Percentiles rank a stretch among this genome's conserved stretches.
Conservation (phyloP, 2,888 invertebrate genomes). For the Lithophane leautieri region DNA sequence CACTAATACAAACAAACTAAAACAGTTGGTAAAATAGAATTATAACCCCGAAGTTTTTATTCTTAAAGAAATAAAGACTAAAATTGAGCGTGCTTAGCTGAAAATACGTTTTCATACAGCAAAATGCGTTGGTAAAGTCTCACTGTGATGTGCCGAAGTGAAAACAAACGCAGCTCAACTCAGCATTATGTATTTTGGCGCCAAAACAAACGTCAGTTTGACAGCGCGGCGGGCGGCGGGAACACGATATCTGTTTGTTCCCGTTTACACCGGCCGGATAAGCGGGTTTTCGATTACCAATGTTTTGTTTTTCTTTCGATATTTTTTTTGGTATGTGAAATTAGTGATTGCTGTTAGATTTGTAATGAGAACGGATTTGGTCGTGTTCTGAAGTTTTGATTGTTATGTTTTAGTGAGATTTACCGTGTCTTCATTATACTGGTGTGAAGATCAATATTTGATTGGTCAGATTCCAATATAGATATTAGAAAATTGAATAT, state of each 20-base stretch:
- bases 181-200: conserved; percentile 90
- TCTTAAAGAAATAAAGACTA: conserved; percentile 69
- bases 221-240: conserved; percentile 90
- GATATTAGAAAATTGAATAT: conserved; percentile 9
- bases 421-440: conserved; percentile 38
- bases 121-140: conserved; percentile 67
- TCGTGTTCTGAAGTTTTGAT: conserved; percentile 42
- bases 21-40: conserved; percentile 52
- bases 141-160: conserved; percentile 87
- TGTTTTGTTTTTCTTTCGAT: conserved; percentile 70
- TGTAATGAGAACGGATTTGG: conserved; percentile 54
- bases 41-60: conserved; percentile 50
- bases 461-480: conserved; percentile 13
- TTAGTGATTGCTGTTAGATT: conserved; percentile 60
- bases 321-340: conserved; percentile 66
- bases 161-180: conserved; percentile 89
- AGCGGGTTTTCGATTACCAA: conserved; percentile 86
- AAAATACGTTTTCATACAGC: conserved; percentile 75
- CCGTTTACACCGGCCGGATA: conserved; percentile 87
- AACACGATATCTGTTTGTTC: conserved; percentile 88
- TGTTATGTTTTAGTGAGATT: conserved; percentile 45
- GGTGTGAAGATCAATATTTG: conserved; percentile 40
- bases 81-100: conserved; percentile 63
- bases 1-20: conserved; percentile 79
- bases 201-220: conserved; percentile 90